phyloP scores from a whole-genome alignment of 2,113 vertebrate genomes.

The Festucalex cinctus region DNA sequence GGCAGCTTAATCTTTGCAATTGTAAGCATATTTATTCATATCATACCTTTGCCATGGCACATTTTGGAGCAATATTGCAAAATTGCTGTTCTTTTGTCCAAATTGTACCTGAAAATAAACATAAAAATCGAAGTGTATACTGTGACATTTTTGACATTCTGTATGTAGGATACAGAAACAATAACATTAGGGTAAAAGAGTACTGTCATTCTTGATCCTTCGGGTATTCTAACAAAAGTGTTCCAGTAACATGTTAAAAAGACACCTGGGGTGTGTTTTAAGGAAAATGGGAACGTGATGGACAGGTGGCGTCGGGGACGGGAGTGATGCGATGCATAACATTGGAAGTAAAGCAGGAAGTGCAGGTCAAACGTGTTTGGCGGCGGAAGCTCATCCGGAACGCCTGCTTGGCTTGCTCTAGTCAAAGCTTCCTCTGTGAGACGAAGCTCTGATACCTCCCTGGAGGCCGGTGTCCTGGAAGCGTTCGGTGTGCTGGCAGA shows the following conservation, averaged over 20 bases:
- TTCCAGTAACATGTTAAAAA: neutral
- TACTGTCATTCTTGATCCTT: too few relatives aligned
- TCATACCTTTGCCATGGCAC: too few relatives aligned
- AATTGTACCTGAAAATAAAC: too few relatives aligned
- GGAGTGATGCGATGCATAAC: conserved; percentile 26
- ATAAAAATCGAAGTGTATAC: too few relatives aligned
- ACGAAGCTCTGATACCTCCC: conserved; percentile 57
- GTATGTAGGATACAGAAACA: neutral
- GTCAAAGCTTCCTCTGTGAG: conserved; percentile 65
- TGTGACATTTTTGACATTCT: too few relatives aligned
- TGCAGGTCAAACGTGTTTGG: conserved; percentile 17
- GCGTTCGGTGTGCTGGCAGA: conserved; percentile 49
- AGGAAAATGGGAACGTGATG: conserved; percentile 11
- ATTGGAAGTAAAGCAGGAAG: conserved; percentile 11
- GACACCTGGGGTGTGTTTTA: conserved; percentile 2
- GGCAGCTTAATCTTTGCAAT: too few relatives aligned
- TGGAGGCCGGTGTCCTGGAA: conserved; percentile 60
- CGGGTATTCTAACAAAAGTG: too few relatives aligned
- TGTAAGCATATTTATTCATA: too few relatives aligned
- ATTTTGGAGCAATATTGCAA: too few relatives aligned
- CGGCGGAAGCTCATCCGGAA: conserved; percentile 46
- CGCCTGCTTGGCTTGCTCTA: conserved; percentile 35
- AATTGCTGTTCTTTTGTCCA: too few relatives aligned
- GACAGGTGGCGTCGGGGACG: conserved; percentile 16
- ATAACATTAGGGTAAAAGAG: neutral